phyloP scores from a whole-genome alignment of 2,797 vertebrate genomes.

The Ibycter americanus region DNA sequence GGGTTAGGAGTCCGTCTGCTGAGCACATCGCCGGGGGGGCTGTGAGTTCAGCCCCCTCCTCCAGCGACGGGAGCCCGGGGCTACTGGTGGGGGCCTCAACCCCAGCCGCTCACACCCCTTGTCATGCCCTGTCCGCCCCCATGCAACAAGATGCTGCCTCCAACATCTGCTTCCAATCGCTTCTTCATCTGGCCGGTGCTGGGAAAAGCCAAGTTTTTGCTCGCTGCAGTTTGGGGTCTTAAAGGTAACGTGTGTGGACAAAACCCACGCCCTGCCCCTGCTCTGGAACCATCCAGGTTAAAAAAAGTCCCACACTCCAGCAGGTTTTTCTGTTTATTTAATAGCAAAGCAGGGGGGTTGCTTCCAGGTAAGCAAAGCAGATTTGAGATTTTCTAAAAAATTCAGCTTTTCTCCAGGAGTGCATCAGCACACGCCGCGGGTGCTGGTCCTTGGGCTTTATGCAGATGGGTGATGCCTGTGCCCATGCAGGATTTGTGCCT shows the following conservation, averaged over 20 bases:
- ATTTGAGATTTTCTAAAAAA: neutral
- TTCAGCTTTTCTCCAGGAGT: neutral
- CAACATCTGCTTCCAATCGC: slow-evolving; percentile 67
- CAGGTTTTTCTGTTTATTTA: neutral
- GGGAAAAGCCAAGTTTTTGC: slow-evolving; percentile 42
- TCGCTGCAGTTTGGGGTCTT: neutral
- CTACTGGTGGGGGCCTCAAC: slow-evolving; percentile 29
- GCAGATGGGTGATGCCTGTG: rapidly evolving
- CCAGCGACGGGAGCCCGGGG: slow-evolving; percentile 42
- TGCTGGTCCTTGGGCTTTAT: rapidly evolving
- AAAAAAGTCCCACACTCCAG: neutral
- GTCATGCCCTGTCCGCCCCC: slow-evolving; percentile 28
- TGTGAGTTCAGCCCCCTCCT: slow-evolving; percentile 9
- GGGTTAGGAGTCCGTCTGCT: slow-evolving; percentile 58
- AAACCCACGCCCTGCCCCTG: neutral
- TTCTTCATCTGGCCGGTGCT: slow-evolving; percentile 45
- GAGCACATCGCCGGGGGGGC: neutral
- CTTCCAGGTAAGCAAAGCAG: neutral
- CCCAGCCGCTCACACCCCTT: slow-evolving; percentile 31
- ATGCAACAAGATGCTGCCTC: slow-evolving; percentile 35
- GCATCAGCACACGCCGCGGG: rapidly evolving
- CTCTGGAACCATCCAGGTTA: neutral
- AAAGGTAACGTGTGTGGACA: neutral
- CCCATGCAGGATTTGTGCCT: neutral
- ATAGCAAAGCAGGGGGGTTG: neutral